Evolutionary conservation across 2,113 vertebrate genomes (phyloP).

Genomic region (Thymallus thymallus): DNA sequence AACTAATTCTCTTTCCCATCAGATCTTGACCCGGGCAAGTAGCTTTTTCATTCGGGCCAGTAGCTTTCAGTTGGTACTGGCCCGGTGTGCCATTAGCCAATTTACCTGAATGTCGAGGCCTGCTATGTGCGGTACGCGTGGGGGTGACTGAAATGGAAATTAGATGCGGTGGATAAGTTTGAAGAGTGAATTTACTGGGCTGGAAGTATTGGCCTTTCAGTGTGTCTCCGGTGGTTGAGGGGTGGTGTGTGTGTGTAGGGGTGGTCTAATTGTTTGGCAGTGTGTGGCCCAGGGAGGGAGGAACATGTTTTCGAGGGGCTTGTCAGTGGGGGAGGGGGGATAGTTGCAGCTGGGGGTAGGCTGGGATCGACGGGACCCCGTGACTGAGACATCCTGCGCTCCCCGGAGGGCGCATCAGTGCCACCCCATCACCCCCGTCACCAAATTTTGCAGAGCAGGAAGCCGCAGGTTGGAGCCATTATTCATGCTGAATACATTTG

Average conservation of each 20-base stretch:
- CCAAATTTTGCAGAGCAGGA: slow-evolving; percentile 27
- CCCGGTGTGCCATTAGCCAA: no score
- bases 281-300: slow-evolving; percentile 12
- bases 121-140: neutral
- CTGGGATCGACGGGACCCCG: slow-evolving; percentile 31
- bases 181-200: slow-evolving; percentile 40
- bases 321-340: slow-evolving; percentile 13
- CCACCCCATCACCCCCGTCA: slow-evolving; percentile 42
- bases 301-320: slow-evolving; percentile 9
- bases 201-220: slow-evolving; percentile 38
- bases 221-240: slow-evolving; percentile 18
- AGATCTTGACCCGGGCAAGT: no score
- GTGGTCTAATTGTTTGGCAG: slow-evolving; percentile 26
- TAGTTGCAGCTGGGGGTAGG: slow-evolving; percentile 10
- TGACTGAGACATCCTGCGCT: slow-evolving; percentile 45
- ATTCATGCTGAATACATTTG: slow-evolving; percentile 44
- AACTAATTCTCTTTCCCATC: no score
- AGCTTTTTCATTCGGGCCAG: rapidly evolving
- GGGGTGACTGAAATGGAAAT: slow-evolving; percentile 31
- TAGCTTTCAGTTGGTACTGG: no score
- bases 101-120: no score
- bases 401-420: slow-evolving; percentile 40
- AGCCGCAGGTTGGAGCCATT: slow-evolving; percentile 45
- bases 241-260: slow-evolving; percentile 1
- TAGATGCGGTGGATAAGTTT: slow-evolving; percentile 28